These are phyloP conservation scores for Leptodactylus fuscus DNA, from an alignment of 2,113 vertebrate genomes.

Conservation along the genomic window DNA sequence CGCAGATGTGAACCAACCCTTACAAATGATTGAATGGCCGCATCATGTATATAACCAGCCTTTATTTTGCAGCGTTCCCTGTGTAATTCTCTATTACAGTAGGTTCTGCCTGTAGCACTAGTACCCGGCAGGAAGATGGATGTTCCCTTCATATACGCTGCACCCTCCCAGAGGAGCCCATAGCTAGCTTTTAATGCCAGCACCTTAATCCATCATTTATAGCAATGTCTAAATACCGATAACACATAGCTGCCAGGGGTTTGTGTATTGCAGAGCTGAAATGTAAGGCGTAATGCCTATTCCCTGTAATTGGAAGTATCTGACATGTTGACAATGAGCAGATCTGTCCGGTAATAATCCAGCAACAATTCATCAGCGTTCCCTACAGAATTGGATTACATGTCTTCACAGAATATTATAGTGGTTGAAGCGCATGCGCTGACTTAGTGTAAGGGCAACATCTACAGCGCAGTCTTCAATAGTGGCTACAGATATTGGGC, in stretches of 20 bases:
- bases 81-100: neutral
- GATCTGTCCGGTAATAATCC: neutral
- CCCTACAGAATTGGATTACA: neutral
- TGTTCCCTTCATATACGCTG: neutral
- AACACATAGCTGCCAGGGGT: neutral
- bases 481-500: too few species aligned
- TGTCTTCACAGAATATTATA: neutral
- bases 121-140: neutral
- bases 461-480: too few species aligned
- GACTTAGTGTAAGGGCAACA: too few species aligned
- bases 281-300: neutral
- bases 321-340: conserved; percentile 12
- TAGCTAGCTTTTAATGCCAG: neutral
- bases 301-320: conserved; percentile 10
- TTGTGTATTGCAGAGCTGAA: neutral
- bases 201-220: neutral
- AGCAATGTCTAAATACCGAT: neutral
- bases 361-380: neutral
- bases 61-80: too few species aligned
- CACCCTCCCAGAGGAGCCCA: neutral
- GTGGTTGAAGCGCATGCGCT: neutral
- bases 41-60: too few species aligned
- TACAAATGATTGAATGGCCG: too few species aligned
- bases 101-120: neutral
- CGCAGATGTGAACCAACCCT: too few species aligned